Percentiles rank a stretch among this genome's conserved stretches.
Conservation (phyloP, 2,888 invertebrate genomes). For the Polymixis lichenea region DNA sequence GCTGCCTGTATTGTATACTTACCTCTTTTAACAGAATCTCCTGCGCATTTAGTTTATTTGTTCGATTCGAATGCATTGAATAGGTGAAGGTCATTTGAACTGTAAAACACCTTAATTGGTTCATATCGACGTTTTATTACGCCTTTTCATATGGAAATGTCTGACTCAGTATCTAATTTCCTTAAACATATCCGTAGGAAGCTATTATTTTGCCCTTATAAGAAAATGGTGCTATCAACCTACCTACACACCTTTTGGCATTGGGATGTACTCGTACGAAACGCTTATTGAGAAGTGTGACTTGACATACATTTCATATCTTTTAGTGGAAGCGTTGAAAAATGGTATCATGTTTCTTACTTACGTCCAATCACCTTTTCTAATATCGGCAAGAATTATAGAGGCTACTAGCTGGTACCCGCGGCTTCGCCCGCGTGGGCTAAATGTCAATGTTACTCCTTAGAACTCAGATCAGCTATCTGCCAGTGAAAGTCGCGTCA, state of each 20-base stretch:
- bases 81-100: slow-evolving; percentile 49
- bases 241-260: slow-evolving; percentile 28
- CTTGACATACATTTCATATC: slow-evolving; percentile 37
- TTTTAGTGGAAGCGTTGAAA: not conserved
- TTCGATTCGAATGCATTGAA: slow-evolving; percentile 18
- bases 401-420: too few relatives aligned
- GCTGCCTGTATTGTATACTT: not conserved
- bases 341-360: not conserved
- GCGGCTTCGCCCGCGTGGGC: too few relatives aligned
- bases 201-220: slow-evolving; percentile 35
- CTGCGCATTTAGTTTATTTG: slow-evolving; percentile 19
- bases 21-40: slow-evolving; percentile 1
- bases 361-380: not conserved
- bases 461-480: too few relatives aligned
- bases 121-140: slow-evolving; percentile 18
- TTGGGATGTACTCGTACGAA: not conserved
- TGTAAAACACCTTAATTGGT: slow-evolving; percentile 34
- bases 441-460: too few relatives aligned
- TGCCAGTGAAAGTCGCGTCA: too few relatives aligned
- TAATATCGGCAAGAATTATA: too few relatives aligned
- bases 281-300: slow-evolving; percentile 6
- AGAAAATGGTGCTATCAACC: slow-evolving; percentile 27
- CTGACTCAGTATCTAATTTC: slow-evolving; percentile 37
- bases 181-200: slow-evolving; percentile 39
- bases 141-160: slow-evolving; percentile 27